Evolutionary conservation across 1,140 invertebrate genomes (phyloP).

Genomic region (Octopus sinensis): DNA sequence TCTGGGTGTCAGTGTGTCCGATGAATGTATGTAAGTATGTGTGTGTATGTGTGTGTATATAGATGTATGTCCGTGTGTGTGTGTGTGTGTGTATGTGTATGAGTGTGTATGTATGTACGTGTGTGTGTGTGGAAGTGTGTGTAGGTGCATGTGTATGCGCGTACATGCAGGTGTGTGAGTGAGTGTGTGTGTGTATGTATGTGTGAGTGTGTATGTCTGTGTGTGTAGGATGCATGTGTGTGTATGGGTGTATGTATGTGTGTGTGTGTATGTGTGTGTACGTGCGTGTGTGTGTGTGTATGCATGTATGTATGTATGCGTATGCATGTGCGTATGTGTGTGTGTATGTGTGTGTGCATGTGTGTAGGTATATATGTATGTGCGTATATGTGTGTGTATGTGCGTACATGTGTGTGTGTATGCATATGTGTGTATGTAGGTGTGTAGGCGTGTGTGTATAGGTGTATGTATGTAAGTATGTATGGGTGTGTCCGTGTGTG

Average conservation of each 20-base stretch:
- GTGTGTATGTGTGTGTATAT: too few relatives aligned
- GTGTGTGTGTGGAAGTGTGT: too few relatives aligned
- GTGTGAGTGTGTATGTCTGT: neutral
- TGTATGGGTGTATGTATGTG: too few relatives aligned
- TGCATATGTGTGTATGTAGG: neutral
- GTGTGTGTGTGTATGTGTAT: too few relatives aligned
- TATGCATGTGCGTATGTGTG: neutral
- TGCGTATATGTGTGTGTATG: neutral
- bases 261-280: neutral
- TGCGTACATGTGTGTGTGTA: neutral
- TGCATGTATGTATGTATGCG: constrained; percentile 1
- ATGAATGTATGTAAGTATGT: too few relatives aligned
- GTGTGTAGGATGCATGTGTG: too few relatives aligned
- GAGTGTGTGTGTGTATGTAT: neutral
- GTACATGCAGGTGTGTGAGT: neutral
- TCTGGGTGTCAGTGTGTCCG: too few relatives aligned
- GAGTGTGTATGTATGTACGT: too few relatives aligned
- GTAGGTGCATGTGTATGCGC: too few relatives aligned
- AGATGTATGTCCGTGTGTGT: too few relatives aligned
- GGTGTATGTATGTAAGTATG: neutral
- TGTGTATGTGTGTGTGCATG: neutral
- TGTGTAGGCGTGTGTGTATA: neutral
- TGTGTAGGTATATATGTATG: neutral
- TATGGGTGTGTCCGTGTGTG: neutral
- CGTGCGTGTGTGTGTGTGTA: neutral